Evolutionary conservation across 1,140 invertebrate genomes (phyloP).

Genomic region (Zelostemma sp.): DNA sequence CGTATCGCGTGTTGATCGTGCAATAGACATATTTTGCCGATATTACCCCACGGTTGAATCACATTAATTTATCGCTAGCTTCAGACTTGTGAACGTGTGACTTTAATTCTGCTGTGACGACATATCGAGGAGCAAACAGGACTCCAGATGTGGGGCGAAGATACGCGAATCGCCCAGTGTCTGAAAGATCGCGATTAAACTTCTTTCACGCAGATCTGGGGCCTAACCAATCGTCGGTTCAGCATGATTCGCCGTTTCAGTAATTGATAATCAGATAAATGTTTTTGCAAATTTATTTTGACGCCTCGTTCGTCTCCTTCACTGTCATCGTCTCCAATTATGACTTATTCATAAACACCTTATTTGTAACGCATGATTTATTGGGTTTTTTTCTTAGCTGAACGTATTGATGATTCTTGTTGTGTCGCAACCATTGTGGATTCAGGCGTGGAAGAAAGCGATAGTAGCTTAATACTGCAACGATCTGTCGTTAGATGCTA

Average conservation of each 20-base stretch:
- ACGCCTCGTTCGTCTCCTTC: neutral
- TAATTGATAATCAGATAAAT: neutral
- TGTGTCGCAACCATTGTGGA: neutral
- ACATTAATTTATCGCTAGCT: slow-evolving; percentile 8
- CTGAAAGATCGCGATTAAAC: neutral
- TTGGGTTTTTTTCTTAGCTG: too few relatives aligned
- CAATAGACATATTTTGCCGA: slow-evolving; percentile 9
- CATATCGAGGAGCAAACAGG: slow-evolving; percentile 10
- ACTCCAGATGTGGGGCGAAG: slow-evolving; percentile 5
- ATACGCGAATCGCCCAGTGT: neutral
- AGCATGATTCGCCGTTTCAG: neutral
- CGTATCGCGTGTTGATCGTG: slow-evolving; percentile 7
- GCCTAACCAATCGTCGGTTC: neutral
- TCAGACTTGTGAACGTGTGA: neutral
- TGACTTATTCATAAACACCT: too few relatives aligned
- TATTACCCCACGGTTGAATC: slow-evolving; percentile 9
- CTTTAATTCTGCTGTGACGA: slow-evolving; percentile 8
- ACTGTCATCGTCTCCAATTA: too few relatives aligned
- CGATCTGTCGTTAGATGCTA: neutral
- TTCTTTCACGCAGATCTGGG: neutral
- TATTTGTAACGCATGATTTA: too few relatives aligned
- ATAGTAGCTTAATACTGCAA: neutral
- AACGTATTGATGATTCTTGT: neutral
- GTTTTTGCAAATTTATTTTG: neutral
- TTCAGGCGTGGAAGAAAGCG: neutral